A percentile compares a stretch with the other conserved stretches of the same genome.
Conservation (phyloP, 2,113 vertebrate species). For the Paraplagusia blochii region DNA sequence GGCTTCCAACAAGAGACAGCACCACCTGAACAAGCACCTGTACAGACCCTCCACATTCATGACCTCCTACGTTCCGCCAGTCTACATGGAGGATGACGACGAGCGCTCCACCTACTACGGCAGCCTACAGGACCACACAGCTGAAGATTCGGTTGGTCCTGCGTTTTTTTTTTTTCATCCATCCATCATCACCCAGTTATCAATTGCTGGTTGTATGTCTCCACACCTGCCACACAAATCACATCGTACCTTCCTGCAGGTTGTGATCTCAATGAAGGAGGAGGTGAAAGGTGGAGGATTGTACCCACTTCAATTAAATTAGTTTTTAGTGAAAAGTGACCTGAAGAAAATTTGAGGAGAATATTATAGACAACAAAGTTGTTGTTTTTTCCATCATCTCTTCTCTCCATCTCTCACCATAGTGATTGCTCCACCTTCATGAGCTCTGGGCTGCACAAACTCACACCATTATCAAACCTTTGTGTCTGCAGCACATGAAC, state of each 20-base stretch:
- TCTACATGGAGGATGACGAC: slow-evolving; percentile 98
- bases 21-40: slow-evolving; percentile 98
- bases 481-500: slow-evolving; percentile 44
- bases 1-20: slow-evolving; percentile 93
- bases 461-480: slow-evolving; percentile 21
- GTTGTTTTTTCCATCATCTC: too few relatives aligned
- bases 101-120: slow-evolving; percentile 86
- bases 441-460: slow-evolving; percentile 5
- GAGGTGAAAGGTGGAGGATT: too few relatives aligned
- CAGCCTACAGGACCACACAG: slow-evolving; percentile 78
- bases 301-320: too few relatives aligned
- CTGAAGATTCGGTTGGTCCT: slow-evolving; percentile 82
- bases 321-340: too few relatives aligned
- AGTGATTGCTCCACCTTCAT: background rate
- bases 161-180: background rate
- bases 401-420: too few relatives aligned
- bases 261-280: too few relatives aligned
- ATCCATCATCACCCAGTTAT: too few relatives aligned
- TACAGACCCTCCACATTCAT: slow-evolving; percentile 98
- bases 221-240: too few relatives aligned
- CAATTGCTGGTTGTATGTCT: too few relatives aligned
- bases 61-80: slow-evolving; percentile 96
- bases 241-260: too few relatives aligned
- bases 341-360: too few relatives aligned
- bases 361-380: too few relatives aligned